phyloP scores from a whole-genome alignment of 2,888 invertebrate species.

The Bombyx huttoni region DNA sequence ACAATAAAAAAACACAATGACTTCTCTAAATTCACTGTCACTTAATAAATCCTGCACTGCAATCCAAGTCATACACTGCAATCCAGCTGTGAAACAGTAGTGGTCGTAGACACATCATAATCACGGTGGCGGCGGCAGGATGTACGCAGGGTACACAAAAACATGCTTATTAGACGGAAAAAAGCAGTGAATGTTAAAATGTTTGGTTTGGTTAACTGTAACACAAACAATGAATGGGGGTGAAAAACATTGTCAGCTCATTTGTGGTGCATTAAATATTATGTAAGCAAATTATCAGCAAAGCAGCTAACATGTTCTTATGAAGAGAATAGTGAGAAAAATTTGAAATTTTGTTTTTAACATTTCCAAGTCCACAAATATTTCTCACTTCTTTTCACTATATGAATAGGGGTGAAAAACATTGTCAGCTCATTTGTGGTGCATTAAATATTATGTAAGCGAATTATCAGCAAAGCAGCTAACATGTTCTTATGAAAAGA shows the following conservation, averaged over 20 bases:
- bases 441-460: neutral
- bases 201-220: neutral
- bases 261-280: neutral
- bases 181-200: neutral
- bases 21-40: constrained; percentile 56
- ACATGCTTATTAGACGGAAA: neutral
- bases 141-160: constrained; percentile 20
- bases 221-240: neutral
- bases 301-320: neutral
- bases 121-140: constrained; percentile 55
- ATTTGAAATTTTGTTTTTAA: neutral
- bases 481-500: neutral
- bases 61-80: constrained; percentile 67
- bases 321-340: neutral
- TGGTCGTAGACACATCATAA: constrained; percentile 25
- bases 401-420: no score
- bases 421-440: neutral
- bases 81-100: constrained; percentile 34
- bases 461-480: neutral
- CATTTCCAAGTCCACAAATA: neutral
- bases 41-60: constrained; percentile 58
- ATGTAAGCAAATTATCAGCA: neutral
- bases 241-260: neutral
- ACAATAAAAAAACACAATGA: neutral
- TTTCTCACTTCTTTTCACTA: neutral